phyloP scores from a whole-genome alignment of 1,140 invertebrate species.

The Ostrea edulis region DNA sequence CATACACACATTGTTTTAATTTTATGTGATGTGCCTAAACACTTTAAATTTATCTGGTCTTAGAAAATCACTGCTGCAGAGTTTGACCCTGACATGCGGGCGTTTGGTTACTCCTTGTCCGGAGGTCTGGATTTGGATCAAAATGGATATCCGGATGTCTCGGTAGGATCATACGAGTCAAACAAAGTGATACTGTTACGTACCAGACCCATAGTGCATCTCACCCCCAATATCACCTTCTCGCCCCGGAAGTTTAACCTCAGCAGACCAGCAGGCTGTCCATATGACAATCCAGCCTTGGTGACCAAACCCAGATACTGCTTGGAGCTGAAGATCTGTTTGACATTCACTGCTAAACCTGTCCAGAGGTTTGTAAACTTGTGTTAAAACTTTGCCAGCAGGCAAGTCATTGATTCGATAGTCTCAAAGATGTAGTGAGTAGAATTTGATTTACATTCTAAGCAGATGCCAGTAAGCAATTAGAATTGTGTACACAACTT shows the following conservation, averaged over 20 bases:
- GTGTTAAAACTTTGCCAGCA: neutral
- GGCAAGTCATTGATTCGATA: no score
- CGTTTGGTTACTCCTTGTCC: conserved; percentile 74
- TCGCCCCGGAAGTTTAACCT: conserved; percentile 62
- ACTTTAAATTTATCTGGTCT: conserved; percentile 26
- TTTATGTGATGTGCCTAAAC: no score
- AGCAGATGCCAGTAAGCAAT: no score
- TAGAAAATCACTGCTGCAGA: conserved; percentile 68
- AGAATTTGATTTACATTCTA: no score
- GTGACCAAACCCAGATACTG: conserved; percentile 56
- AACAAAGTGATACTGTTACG: conserved; percentile 79
- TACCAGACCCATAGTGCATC: conserved; percentile 87
- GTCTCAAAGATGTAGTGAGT: no score
- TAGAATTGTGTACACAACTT: no score
- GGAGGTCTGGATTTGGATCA: conserved; percentile 74
- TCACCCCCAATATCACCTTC: conserved; percentile 55
- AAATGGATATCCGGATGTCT: conserved; percentile 76
- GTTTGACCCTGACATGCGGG: conserved; percentile 56
- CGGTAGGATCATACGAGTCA: conserved; percentile 74
- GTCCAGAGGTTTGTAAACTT: conserved; percentile 56
- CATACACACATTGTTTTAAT: no score
- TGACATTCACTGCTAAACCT: conserved; percentile 66
- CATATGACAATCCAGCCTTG: neutral
- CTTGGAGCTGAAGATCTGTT: conserved; percentile 64
- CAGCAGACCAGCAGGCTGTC: conserved; percentile 46